These are phyloP conservation scores for Aelia acuminata DNA, from an alignment of 2,888 invertebrate species.

Conservation along the genomic window DNA sequence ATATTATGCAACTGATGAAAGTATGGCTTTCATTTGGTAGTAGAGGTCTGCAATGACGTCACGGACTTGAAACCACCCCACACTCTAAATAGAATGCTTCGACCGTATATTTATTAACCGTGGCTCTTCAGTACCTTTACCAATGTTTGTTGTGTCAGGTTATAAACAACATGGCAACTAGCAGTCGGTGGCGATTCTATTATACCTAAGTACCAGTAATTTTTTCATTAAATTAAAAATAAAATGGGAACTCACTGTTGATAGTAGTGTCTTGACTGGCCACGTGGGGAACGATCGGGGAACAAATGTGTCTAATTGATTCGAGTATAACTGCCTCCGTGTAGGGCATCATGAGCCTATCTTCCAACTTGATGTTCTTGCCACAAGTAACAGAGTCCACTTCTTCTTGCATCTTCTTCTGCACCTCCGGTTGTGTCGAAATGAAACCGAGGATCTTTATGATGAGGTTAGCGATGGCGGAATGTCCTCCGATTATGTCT, in stretches of 20 bases:
- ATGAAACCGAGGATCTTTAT: conserved; percentile 82
- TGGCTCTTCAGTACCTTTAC: no score
- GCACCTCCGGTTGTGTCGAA: conserved; percentile 71
- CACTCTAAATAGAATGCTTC: no score
- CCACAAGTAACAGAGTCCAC: conserved; percentile 76
- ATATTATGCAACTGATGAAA: no score
- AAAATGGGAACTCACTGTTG: conserved; percentile 70
- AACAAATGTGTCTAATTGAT: conserved; percentile 83
- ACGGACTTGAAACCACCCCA: no score
- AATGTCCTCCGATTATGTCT: conserved; percentile 90
- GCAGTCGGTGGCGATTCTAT: no score
- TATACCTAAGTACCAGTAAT: no score
- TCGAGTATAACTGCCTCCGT: conserved; percentile 87
- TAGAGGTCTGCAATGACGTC: no score
- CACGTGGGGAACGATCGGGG: conserved; percentile 92
- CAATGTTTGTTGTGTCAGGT: no score
- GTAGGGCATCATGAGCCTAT: conserved; percentile 80
- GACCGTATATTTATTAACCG: no score
- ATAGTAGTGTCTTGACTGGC: conserved; percentile 83
- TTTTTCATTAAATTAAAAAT: neutral
- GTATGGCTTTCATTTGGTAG: no score
- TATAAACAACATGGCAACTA: no score
- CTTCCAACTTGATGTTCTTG: conserved; percentile 76
- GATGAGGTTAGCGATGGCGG: conserved; percentile 87
- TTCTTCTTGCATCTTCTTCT: conserved; percentile 77